These are phyloP conservation scores for Lordiphosa stackelbergi DNA, from an alignment of 1,140 invertebrate species.

Conservation along the genomic window DNA sequence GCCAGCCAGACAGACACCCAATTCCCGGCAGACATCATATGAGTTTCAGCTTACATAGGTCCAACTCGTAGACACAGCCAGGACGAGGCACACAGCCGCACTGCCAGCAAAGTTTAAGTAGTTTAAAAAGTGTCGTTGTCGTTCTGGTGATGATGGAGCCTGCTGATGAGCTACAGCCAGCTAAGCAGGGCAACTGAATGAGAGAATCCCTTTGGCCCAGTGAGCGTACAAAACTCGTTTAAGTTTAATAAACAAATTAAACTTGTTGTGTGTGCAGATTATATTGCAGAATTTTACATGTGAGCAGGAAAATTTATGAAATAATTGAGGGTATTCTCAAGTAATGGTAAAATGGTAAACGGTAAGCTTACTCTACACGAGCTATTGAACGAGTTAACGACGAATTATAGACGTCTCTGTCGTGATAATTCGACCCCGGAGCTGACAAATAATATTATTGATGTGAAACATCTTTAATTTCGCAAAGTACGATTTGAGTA, in stretches of 20 bases:
- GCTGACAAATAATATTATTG: too few relatives aligned
- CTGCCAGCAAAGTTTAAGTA: conserved; percentile 64
- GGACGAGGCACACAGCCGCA: conserved; percentile 15
- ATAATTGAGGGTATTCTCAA: too few relatives aligned
- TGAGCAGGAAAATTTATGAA: background rate
- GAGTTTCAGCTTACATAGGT: conserved; percentile 47
- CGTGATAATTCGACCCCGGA: too few relatives aligned
- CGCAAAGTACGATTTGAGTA: too few relatives aligned
- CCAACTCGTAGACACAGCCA: conserved; percentile 24
- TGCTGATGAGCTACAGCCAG: conserved; percentile 34
- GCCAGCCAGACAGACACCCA: conserved; percentile 11
- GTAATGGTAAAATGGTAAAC: too few relatives aligned
- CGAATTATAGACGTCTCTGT: too few relatives aligned
- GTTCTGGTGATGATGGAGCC: conserved; percentile 28
- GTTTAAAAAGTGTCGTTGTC: conserved; percentile 59
- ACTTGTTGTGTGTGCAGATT: conserved; percentile 60
- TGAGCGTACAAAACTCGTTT: conserved; percentile 59
- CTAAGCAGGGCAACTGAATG: conserved; percentile 45
- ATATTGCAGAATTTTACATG: too few relatives aligned
- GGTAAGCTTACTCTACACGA: too few relatives aligned
- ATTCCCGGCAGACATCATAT: conserved; percentile 15
- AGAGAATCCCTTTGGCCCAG: conserved; percentile 14
- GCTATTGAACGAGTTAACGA: too few relatives aligned
- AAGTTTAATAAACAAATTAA: conserved; percentile 75
- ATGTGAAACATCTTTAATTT: too few relatives aligned